Conservation (phyloP, 2,113 vertebrate genomes). For the Sula dactylatra region DNA sequence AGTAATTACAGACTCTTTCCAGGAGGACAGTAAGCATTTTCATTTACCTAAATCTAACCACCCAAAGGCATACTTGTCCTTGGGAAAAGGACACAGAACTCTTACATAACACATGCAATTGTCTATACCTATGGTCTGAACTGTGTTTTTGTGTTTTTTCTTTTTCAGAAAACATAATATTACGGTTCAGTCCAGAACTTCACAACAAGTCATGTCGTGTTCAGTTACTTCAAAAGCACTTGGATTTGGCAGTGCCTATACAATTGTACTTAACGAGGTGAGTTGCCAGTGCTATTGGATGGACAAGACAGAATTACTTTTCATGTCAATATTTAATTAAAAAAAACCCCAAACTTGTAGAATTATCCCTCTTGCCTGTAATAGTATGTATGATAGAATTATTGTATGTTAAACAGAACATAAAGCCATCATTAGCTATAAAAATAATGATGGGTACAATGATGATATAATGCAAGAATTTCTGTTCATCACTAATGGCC, state of each 20-base stretch:
- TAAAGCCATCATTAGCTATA: neutral
- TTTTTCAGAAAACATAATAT: neutral
- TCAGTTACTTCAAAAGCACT: conserved; percentile 10
- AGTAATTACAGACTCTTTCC: conserved; percentile 70
- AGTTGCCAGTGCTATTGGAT: conserved; percentile 7
- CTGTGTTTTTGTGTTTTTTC: neutral
- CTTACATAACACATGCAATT: neutral
- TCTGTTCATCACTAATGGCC: neutral
- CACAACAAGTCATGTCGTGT: neutral
- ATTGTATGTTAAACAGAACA: neutral
- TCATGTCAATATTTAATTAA: neutral
- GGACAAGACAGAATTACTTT: neutral
- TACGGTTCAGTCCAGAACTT: too few species aligned
- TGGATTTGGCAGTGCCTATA: conserved; percentile 85
- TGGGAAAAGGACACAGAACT: neutral
- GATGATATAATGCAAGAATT: neutral
- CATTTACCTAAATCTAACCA: neutral
- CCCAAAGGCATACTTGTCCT: neutral
- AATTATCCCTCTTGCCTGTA: neutral
- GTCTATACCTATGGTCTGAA: neutral
- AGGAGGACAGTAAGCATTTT: conserved; percentile 78
- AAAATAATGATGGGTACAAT: neutral
- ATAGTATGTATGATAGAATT: neutral
- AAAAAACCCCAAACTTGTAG: neutral
- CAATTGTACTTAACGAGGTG: conserved; percentile 75